These are phyloP conservation scores for Rhinogobius similis DNA, from an alignment of 2,113 vertebrate species.

Conservation along the genomic window DNA sequence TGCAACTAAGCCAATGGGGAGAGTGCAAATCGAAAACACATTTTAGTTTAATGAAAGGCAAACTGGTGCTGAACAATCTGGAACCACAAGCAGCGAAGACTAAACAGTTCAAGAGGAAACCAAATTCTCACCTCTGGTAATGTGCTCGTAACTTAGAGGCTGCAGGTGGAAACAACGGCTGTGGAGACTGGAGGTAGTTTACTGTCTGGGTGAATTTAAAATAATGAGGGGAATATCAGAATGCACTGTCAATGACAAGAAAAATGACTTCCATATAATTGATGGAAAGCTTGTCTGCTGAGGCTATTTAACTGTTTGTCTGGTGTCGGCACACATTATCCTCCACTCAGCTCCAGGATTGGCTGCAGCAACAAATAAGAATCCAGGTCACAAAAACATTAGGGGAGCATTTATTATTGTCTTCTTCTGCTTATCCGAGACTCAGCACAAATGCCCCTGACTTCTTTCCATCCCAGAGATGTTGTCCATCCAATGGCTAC, in stretches of 20 bases:
- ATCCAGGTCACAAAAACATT: no score
- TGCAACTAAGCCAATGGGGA: conserved; percentile 3
- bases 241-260: neutral
- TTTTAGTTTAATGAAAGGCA: neutral
- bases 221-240: neutral
- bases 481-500: no score
- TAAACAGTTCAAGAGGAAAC: neutral
- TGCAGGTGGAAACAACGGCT: neutral
- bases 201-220: neutral
- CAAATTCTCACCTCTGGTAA: neutral
- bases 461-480: no score
- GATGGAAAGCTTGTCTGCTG: neutral
- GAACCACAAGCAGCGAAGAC: neutral
- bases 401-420: no score
- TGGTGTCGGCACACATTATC: neutral
- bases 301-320: neutral
- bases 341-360: no score
- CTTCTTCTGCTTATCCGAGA: no score
- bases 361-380: no score
- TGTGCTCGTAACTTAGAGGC: neutral
- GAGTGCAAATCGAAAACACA: conserved; percentile 25
- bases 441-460: no score
- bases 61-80: neutral
- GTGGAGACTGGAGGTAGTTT: no score
- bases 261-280: neutral